Evolutionary conservation across 2,888 invertebrate genomes (phyloP).

Genomic region (Trissoscelio sp.): DNA sequence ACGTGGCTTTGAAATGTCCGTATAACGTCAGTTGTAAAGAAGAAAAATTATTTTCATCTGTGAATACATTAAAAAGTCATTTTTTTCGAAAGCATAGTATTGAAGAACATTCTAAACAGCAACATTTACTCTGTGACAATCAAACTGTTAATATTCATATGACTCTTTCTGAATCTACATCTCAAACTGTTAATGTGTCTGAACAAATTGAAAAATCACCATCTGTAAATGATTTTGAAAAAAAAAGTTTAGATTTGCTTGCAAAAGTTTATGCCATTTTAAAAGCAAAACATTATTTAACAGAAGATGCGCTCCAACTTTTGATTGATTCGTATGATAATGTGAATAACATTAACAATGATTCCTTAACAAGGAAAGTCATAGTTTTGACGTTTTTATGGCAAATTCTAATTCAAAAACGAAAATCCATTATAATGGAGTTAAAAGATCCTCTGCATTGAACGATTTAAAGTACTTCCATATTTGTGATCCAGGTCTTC

Average conservation of each 20-base stretch:
- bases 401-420: no score
- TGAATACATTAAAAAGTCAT: constrained; percentile 4
- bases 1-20: constrained; percentile 5
- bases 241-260: constrained; percentile 23
- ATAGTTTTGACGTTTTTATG: constrained; percentile 9
- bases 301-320: not conserved
- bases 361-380: constrained; percentile 25
- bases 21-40: not conserved
- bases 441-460: constrained; percentile 2
- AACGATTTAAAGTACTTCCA: constrained; percentile 5
- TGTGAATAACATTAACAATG: not conserved
- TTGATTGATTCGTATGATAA: constrained; percentile 3
- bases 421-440: constrained; percentile 11
- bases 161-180: no score
- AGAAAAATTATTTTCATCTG: not conserved
- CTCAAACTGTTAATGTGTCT: no score
- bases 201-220: no score
- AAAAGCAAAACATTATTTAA: constrained; percentile 16
- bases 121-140: no score
- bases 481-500: constrained; percentile 43
- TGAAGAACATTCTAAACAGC: not conserved
- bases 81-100: not conserved
- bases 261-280: constrained; percentile 4
- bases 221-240: not conserved
- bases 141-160: no score